Conservation (phyloP, 2,113 vertebrate genomes). For the Axis porcinus region DNA sequence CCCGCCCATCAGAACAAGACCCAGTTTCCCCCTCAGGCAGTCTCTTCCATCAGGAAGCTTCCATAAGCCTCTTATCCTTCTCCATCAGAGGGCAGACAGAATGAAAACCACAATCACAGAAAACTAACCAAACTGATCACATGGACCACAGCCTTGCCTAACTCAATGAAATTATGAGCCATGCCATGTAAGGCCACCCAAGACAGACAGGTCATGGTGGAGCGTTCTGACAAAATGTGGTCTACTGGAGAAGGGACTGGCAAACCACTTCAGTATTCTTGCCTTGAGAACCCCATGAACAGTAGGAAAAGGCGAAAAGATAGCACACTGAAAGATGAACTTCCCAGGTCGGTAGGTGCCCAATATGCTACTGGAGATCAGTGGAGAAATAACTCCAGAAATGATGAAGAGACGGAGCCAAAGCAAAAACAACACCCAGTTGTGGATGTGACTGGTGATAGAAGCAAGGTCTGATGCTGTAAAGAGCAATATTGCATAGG, state of each 20-base stretch:
- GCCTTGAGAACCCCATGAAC: not conserved
- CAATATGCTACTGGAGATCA: not conserved
- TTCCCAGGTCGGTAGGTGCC: not conserved
- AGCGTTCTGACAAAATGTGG: not conserved
- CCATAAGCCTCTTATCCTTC: not conserved
- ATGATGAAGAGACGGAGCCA: not conserved
- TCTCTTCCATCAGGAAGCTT: not conserved
- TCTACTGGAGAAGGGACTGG: not conserved
- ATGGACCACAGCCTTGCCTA: not conserved
- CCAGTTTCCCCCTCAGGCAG: not conserved
- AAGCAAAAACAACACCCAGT: not conserved
- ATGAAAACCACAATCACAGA: not conserved
- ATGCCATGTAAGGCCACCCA: rapidly evolving
- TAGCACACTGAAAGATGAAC: not conserved
- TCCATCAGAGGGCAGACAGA: not conserved
- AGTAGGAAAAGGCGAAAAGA: not conserved
- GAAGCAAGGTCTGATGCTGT: not conserved
- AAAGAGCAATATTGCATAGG: not conserved
- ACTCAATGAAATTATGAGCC: not conserved
- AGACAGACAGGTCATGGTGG: not conserved
- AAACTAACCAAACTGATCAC: not conserved
- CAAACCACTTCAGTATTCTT: not conserved
- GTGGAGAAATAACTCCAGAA: not conserved
- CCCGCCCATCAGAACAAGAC: not conserved
- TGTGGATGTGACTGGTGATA: not conserved